Evolutionary conservation across 2,113 vertebrate species (phyloP), one percentile per base, ranked within the genome.

Genomic region (Dendropsophus ebraccatus): DNA sequence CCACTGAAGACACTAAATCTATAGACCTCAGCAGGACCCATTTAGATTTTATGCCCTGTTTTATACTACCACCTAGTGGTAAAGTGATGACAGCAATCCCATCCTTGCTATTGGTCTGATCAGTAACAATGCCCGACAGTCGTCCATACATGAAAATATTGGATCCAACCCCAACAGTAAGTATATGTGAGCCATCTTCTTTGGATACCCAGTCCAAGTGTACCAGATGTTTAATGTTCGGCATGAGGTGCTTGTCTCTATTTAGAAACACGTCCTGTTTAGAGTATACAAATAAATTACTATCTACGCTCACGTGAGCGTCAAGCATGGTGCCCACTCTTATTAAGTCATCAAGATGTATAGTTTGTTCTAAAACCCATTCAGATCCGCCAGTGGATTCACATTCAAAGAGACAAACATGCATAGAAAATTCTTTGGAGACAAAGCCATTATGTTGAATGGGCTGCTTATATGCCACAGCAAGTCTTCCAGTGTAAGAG

Each of bases 121-220:
- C 98, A 1, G 95, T 97, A 80, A 99, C 96, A 90, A 99, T 95
- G 37, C 98, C 97, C 0, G 98, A 99, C 88, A 99, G 96, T 7
- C 98, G 95, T 19, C 98, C 98, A 0, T 98, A 99, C 97, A 99
- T 99, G 84, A 99, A 97, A 88, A 99, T 99, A 90, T 97, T 97
- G 88, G 98, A 97, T 81, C 98, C 98, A 12, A 99, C 96, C 7
- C 98, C 98, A 50, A 99, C 97, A 0, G 98, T 99, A 84, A 99
- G 94, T 89, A 99, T 98, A 90, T 99, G 98, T 6, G 98, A 99
- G 16, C 98, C 98, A 52, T 99, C 98, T 93, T 99, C 98, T 91
- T 99, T 99, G 16, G 98, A 99, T 70, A 99, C 95, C 98, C 98
- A 99, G 91, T 99, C 98, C 91, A 99, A 94, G 90, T 99, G 98